Conservation (phyloP, 1,140 invertebrate species). For the Probaryconus sp. region DNA sequence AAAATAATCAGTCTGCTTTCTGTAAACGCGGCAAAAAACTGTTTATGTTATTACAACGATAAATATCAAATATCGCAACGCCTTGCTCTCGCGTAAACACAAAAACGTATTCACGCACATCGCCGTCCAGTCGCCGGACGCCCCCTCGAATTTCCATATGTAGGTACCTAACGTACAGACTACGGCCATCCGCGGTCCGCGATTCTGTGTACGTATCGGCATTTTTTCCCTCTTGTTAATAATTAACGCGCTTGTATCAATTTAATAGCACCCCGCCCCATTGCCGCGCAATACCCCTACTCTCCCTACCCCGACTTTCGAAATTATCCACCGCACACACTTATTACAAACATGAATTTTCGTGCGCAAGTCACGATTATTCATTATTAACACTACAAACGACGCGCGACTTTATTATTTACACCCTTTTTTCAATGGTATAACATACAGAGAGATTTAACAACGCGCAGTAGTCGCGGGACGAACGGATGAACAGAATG, state of each 20-base stretch:
- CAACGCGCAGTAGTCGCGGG: too few relatives aligned
- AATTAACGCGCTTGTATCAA: slow-evolving; percentile 54
- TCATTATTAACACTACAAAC: slow-evolving; percentile 44
- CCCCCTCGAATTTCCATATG: slow-evolving; percentile 33
- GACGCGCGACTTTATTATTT: slow-evolving; percentile 44
- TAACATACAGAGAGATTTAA: too few relatives aligned
- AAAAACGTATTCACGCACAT: slow-evolving; percentile 29
- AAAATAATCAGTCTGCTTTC: slow-evolving; percentile 26
- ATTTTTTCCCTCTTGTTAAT: slow-evolving; percentile 60
- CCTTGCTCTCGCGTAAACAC: slow-evolving; percentile 32
- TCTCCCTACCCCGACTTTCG: too few relatives aligned
- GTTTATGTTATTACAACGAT: slow-evolving; percentile 44
- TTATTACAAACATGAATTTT: slow-evolving; percentile 28
- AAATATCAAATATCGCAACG: slow-evolving; percentile 39
- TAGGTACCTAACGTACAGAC: too few relatives aligned
- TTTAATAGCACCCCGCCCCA: slow-evolving; percentile 41
- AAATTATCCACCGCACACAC: slow-evolving; percentile 26
- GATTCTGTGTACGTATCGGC: slow-evolving; percentile 32
- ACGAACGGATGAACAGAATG: too few relatives aligned
- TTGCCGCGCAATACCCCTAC: too few relatives aligned
- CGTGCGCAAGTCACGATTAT: slow-evolving; percentile 3
- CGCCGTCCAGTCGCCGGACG: slow-evolving; percentile 15
- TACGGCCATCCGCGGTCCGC: slow-evolving; percentile 21
- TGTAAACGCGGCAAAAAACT: slow-evolving; percentile 20
- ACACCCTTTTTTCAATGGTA: slow-evolving; percentile 39